Evolutionary conservation across 2,888 invertebrate genomes (phyloP).

Genomic region (Macrophya alboannulata): DNA sequence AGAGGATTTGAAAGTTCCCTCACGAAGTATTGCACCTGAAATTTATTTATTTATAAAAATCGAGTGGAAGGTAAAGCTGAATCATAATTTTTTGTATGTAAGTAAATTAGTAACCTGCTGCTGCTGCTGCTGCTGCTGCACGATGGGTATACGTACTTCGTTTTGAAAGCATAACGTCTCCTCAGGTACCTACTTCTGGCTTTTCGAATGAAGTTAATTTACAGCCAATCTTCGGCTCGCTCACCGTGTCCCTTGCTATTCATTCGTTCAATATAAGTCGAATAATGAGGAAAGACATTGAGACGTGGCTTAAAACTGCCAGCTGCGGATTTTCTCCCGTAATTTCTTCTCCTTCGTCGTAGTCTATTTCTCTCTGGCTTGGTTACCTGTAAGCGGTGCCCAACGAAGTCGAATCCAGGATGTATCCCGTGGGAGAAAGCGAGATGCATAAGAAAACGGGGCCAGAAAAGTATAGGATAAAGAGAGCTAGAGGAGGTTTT

Average conservation of each 20-base stretch:
- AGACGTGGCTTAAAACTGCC: constrained; percentile 6
- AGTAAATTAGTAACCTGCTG: background rate
- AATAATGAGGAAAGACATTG: constrained; percentile 23
- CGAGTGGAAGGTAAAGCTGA: background rate
- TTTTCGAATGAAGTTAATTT: constrained; percentile 11
- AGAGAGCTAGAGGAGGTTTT: background rate
- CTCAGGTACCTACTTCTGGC: background rate
- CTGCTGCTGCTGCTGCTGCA: background rate
- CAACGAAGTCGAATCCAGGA: constrained; percentile 6
- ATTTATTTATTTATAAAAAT: background rate
- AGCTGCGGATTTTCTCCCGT: constrained; percentile 14
- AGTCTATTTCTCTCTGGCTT: background rate
- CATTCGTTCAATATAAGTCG: constrained; percentile 13
- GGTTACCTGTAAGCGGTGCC: constrained; percentile 49
- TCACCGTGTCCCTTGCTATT: background rate
- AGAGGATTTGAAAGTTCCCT: background rate
- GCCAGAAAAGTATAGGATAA: background rate
- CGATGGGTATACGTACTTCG: background rate
- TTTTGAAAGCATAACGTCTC: background rate
- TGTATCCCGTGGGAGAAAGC: constrained; percentile 32
- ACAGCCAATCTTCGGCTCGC: background rate
- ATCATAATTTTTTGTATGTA: background rate
- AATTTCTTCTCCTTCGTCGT: background rate
- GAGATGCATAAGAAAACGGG: background rate
- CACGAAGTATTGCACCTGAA: background rate